Evolutionary conservation across 1,140 invertebrate species (phyloP).

Genomic region (Laupala kohalensis): DNA sequence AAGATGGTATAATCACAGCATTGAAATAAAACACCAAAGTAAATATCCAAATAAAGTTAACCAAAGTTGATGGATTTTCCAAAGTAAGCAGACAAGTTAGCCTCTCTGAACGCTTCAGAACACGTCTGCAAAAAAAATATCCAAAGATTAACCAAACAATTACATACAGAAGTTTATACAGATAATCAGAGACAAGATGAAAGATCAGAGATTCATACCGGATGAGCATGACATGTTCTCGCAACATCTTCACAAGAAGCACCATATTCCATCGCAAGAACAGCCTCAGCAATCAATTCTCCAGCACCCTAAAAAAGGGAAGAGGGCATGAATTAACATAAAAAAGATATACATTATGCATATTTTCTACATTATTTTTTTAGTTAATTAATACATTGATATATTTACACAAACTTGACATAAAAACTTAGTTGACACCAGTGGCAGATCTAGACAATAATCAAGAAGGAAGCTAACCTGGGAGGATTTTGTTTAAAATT

Average conservation of each 20-base stretch:
- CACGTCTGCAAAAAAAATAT: constrained; percentile 63
- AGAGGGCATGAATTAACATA: too few species aligned
- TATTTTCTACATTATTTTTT: too few species aligned
- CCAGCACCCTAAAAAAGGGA: constrained; percentile 62
- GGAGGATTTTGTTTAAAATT: too few species aligned
- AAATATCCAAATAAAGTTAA: constrained; percentile 47
- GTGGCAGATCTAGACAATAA: too few species aligned
- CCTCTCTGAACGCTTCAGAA: constrained; percentile 93
- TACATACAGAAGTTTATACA: not conserved
- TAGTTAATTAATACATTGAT: too few species aligned
- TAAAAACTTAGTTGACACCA: too few species aligned
- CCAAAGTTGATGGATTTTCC: constrained; percentile 96
- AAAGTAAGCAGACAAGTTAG: constrained; percentile 86
- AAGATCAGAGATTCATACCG: constrained; percentile 47
- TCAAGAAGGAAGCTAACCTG: too few species aligned
- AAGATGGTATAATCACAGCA: not conserved
- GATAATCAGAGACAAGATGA: not conserved
- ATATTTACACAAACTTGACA: too few species aligned
- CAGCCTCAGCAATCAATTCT: constrained; percentile 94
- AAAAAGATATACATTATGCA: too few species aligned
- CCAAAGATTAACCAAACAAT: not conserved
- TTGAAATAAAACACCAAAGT: constrained; percentile 43
- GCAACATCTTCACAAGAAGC: constrained; percentile 97
- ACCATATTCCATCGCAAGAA: constrained; percentile 97
- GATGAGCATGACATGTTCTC: constrained; percentile 97